Percentiles rank a stretch among this genome's conserved stretches.
Conservation (phyloP, 2,797 vertebrate genomes). For the Trachurus trachurus region DNA sequence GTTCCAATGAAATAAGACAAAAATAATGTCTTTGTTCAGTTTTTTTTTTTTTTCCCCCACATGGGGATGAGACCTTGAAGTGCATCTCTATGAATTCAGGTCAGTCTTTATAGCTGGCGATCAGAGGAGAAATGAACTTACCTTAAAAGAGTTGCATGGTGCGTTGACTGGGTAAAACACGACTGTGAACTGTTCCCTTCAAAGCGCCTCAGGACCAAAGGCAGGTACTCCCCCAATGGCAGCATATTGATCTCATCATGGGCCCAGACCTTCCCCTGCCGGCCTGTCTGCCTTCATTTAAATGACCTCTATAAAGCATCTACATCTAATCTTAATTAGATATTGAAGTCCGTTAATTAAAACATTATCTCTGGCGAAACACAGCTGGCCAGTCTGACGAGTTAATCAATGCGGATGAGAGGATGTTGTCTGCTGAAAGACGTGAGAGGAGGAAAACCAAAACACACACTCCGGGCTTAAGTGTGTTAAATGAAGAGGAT, state of each 20-base stretch:
- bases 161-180: conserved; percentile 50
- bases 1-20: conserved; percentile 6
- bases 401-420: conserved; percentile 82
- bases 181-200: conserved; percentile 44
- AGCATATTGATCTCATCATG: conserved; percentile 68
- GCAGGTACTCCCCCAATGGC: conserved; percentile 55
- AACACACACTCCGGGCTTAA: conserved; percentile 59
- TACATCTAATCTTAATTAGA: conserved; percentile 86
- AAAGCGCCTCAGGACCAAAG: conserved; percentile 42
- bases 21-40: background rate
- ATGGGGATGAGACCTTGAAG: background rate
- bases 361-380: conserved; percentile 84
- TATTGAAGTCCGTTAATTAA: conserved; percentile 87
- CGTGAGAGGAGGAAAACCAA: conserved; percentile 38
- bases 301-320: conserved; percentile 80
- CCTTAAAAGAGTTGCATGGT: conserved; percentile 5
- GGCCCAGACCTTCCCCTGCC: conserved; percentile 54
- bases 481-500: conserved; percentile 69
- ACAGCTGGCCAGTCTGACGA: conserved; percentile 75
- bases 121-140: conserved; percentile 22
- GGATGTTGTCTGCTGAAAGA: conserved; percentile 67
- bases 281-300: conserved; percentile 73
- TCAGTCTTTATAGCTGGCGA: conserved; percentile 18
- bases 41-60: background rate
- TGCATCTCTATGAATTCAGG: conserved; percentile 21